phyloP scores from a whole-genome alignment of 2,888 invertebrate species.

The Hirtodrosophila alboralis region DNA sequence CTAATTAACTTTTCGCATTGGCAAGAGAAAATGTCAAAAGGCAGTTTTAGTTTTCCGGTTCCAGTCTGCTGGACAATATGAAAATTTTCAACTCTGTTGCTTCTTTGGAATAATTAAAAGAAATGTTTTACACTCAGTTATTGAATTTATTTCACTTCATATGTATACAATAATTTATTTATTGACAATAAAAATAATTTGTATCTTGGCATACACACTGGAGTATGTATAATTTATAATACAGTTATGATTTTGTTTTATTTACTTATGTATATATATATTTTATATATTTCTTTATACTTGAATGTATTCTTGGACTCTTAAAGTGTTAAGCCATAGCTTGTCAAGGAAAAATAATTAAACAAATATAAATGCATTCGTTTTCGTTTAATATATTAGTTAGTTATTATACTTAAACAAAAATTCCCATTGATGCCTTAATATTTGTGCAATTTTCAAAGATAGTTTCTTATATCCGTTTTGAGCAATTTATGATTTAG shows the following conservation, averaged over 20 bases:
- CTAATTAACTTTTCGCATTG: slow-evolving; percentile 26
- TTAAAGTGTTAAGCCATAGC: slow-evolving; percentile 13
- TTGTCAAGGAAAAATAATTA: slow-evolving; percentile 4
- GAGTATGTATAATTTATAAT: slow-evolving; percentile 16
- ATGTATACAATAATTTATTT: slow-evolving; percentile 44
- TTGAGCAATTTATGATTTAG: slow-evolving; percentile 13
- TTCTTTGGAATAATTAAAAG: background rate
- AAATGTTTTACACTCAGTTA: slow-evolving; percentile 50
- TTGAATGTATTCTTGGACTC: slow-evolving; percentile 30
- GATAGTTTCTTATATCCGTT: slow-evolving; percentile 26
- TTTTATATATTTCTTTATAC: slow-evolving; percentile 14
- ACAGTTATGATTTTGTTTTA: slow-evolving; percentile 21
- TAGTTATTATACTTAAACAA: slow-evolving; percentile 2
- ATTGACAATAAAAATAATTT: slow-evolving; percentile 71
- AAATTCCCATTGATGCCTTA: slow-evolving; percentile 2
- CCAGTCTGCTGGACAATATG: slow-evolving; percentile 5
- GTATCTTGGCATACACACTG: slow-evolving; percentile 16
- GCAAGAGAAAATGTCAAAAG: background rate
- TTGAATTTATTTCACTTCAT: slow-evolving; percentile 60
- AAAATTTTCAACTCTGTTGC: slow-evolving; percentile 20
- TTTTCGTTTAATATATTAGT: slow-evolving; percentile 17
- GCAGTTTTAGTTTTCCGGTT: slow-evolving; percentile 1
- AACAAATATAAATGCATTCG: slow-evolving; percentile 60
- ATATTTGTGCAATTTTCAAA: slow-evolving; percentile 42
- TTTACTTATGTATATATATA: slow-evolving; percentile 26